Evolutionary conservation across 64 coral and sea anemone genomes (phyloP).

Genomic region (Acropora yongei): DNA sequence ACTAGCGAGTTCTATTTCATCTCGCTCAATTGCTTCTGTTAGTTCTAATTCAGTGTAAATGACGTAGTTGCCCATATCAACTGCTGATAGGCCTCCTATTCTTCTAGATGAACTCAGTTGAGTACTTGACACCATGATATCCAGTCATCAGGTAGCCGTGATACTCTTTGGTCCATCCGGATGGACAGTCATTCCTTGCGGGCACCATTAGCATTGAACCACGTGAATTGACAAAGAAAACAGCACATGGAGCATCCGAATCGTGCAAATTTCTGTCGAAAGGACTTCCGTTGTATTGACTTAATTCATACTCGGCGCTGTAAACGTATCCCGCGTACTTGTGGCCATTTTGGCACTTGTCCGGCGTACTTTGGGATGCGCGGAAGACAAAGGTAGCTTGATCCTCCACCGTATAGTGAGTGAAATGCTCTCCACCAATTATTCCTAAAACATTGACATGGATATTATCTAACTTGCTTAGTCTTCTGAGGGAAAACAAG

Average conservation of each 20-base stretch:
- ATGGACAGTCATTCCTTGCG: constrained; percentile 51
- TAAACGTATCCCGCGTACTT: too few relatives aligned
- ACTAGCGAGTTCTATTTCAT: too few relatives aligned
- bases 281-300: not conserved
- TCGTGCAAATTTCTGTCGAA: constrained; percentile 7
- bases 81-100: too few relatives aligned
- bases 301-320: constrained; percentile 18
- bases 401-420: not conserved
- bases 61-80: too few relatives aligned
- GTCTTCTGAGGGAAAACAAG: too few relatives aligned
- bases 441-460: not conserved
- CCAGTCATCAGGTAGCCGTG: constrained; percentile 8
- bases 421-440: not conserved
- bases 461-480: too few relatives aligned
- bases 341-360: not conserved
- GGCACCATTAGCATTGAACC: constrained; percentile 44
- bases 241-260: not conserved
- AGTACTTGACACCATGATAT: not conserved
- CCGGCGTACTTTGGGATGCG: constrained; percentile 31
- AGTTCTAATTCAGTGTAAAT: too few relatives aligned
- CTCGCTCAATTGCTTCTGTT: too few relatives aligned
- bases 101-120: constrained; percentile 38
- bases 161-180: constrained; percentile 24
- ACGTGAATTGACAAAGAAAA: constrained; percentile 44
- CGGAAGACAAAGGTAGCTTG: too few relatives aligned